phyloP scores from a whole-genome alignment of 2,113 vertebrate genomes.

The Taxidea taxus region DNA sequence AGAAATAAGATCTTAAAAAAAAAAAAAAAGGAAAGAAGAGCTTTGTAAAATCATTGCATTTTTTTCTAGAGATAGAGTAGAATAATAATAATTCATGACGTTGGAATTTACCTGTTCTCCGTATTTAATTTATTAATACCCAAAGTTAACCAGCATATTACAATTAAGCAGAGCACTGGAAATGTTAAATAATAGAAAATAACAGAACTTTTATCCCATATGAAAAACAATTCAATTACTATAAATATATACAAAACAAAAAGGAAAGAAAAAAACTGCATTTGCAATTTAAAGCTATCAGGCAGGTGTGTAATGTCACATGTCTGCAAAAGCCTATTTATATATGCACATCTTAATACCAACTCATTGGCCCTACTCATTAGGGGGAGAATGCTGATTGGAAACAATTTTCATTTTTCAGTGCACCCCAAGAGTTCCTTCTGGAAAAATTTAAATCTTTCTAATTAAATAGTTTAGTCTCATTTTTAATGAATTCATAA shows the following conservation, averaged over 20 bases:
- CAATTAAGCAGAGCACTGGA: neutral
- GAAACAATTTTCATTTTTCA: conserved; percentile 72
- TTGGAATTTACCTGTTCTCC: neutral
- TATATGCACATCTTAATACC: conserved; percentile 77
- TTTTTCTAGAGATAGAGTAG: neutral
- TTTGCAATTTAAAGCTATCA: conserved; percentile 72
- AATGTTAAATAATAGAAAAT: conserved; percentile 28
- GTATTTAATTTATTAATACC: conserved; percentile 18
- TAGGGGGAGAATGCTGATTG: conserved; percentile 74
- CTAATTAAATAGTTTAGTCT: conserved; percentile 63
- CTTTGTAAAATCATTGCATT: neutral
- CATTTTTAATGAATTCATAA: conserved; percentile 68
- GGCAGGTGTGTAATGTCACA: conserved; percentile 73
- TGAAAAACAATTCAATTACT: conserved; percentile 60
- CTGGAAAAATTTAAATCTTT: conserved; percentile 42
- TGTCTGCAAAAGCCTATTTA: conserved; percentile 70
- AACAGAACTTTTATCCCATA: conserved; percentile 20
- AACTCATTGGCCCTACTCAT: conserved; percentile 67
- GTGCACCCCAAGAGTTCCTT: conserved; percentile 63
- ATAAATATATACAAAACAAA: conserved; percentile 63
- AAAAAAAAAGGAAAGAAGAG: neutral
- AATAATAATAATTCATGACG: neutral
- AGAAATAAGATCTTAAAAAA: neutral
- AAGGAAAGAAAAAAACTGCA: conserved; percentile 59
- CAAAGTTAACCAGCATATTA: neutral